Base-by-base conservation (phyloP, 2,113 vertebrate genomes). In the Lophochroa leadbeateri region DNA sequence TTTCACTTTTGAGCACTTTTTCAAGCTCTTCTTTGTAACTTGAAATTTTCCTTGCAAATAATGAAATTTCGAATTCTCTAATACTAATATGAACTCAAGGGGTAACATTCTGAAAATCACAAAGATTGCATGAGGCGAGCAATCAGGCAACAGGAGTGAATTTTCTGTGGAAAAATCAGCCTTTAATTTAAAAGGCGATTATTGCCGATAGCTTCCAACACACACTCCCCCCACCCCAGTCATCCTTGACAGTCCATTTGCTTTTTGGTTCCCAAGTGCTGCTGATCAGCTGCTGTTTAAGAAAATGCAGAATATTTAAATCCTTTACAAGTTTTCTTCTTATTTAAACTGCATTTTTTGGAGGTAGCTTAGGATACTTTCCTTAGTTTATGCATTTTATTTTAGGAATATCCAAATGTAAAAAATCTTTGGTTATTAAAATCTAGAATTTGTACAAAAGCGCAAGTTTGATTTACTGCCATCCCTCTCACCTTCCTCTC, bases 401-500 rank as follows among this genome's bases (percentile, higher is more conserved):
- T 80, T 58, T 33, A 60, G 44, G 44, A 81, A n/a, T 47, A 92
- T 25, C 11, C 18, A 58, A 72, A 57, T 6, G 6, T 41, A 58
- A 72, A 24, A 50, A 41, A 74, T 6, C 16, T 72, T 35, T 46
- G 11, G 17, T 46, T 61, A 92, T 19, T 39, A 29, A 68, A 78
- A 67, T 69, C 15, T 49, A 65, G 14, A 81, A 53, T 70, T 31
- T 57, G 20, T 44, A 49, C 17, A 58, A 85, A 65, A 81, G 55
- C 5, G 2, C 16, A 86, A 55, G 31, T 41, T 67, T 43, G 46
- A 33, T 60, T 78, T 31, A 64, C 15, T 64, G 23, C 44, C 23
- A 43, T 64, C 88, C n/a, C 10, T 70, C 43, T 84, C 29, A 50
- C 77, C 31, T 96, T 85, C 83, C 92, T 47, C 84, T 97, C 91